Percentiles rank a stretch among this genome's conserved stretches.
phyloP scores from a whole-genome alignment of 2,113 vertebrate species.

The Campylomormyrus numenius region DNA sequence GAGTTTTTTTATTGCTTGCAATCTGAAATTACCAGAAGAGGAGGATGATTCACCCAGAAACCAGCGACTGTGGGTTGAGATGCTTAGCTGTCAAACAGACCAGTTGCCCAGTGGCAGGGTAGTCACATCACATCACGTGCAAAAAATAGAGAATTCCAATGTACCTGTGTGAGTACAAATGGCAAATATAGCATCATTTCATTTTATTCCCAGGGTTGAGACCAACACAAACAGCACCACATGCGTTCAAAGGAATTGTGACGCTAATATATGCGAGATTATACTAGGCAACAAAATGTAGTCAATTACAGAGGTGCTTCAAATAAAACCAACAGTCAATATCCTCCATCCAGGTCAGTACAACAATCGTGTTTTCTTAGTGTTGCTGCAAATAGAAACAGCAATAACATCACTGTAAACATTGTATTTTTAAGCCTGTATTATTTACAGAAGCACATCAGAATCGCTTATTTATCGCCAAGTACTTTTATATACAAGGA shows the following conservation, averaged over 20 bases:
- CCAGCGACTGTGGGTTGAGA: constrained; percentile 7
- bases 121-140: not conserved
- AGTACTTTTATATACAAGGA: not conserved
- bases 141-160: too few relatives aligned
- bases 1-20: not conserved
- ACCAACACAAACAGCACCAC: not conserved
- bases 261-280: not conserved
- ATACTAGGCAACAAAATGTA: not conserved
- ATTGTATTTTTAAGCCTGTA: not conserved
- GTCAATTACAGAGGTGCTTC: not conserved
- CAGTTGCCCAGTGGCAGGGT: constrained; percentile 28
- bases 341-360: not conserved
- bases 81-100: constrained; percentile 30
- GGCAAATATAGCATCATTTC: not conserved
- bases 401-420: not conserved
- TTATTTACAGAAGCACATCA: not conserved
- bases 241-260: not conserved
- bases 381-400: not conserved
- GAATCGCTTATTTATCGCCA: not conserved
- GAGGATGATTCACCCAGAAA: not conserved
- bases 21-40: not conserved
- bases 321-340: not conserved
- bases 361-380: not conserved
- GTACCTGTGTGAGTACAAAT: not conserved
- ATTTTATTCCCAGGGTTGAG: not conserved